A percentile compares a stretch with the other conserved stretches of the same genome.
Conservation (phyloP, 2,797 vertebrate genomes). For the Peromyscus attwateri region DNA sequence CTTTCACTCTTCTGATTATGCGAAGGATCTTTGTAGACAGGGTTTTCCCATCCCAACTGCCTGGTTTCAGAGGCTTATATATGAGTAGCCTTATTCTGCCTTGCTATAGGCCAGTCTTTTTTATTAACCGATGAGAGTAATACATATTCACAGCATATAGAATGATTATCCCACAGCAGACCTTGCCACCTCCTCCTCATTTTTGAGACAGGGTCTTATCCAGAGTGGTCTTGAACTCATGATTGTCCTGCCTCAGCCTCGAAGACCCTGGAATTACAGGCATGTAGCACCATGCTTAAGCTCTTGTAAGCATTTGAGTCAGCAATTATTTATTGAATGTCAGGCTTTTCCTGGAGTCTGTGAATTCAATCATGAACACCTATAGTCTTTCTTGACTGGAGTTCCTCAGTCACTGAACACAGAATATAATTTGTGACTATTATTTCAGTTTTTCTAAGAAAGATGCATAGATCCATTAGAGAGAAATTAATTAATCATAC, state of each 20-base stretch:
- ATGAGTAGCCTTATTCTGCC: too few species aligned
- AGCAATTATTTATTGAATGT: conserved; percentile 46
- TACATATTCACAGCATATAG: too few species aligned
- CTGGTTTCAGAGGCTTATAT: too few species aligned
- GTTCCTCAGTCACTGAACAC: conserved; percentile 26
- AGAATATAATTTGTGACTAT: conserved; percentile 52
- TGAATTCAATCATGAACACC: neutral
- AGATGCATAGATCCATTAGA: neutral
- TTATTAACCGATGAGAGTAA: too few species aligned
- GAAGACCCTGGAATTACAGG: neutral
- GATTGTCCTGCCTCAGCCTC: neutral
- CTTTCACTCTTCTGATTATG: neutral
- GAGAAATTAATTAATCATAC: conserved; percentile 38
- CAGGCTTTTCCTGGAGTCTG: neutral
- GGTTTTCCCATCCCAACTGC: too few species aligned
- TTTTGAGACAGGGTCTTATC: neutral
- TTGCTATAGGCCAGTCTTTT: too few species aligned
- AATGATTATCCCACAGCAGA: neutral
- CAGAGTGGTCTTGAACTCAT: neutral
- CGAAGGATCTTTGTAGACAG: too few species aligned
- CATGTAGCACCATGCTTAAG: neutral
- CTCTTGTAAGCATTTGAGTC: conserved; percentile 14
- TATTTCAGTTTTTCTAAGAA: conserved; percentile 33
- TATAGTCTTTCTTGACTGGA: neutral
- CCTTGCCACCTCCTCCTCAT: neutral